Conservation (phyloP, 2,113 vertebrate species). For the Microtus ochrogaster region DNA sequence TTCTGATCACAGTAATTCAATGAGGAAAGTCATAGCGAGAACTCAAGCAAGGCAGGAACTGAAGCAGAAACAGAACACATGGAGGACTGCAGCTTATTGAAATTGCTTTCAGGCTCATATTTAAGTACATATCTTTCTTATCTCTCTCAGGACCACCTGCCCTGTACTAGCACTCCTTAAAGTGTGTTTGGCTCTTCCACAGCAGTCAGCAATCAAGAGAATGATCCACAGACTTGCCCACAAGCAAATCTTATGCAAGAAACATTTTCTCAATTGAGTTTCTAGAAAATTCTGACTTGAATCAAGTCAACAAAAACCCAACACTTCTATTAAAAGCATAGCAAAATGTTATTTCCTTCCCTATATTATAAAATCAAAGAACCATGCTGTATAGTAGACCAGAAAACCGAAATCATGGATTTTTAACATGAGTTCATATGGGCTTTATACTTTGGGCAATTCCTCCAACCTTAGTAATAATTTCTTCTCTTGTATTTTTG, state of each 20-base stretch:
- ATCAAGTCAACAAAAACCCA: background rate
- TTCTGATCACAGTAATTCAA: background rate
- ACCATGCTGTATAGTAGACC: background rate
- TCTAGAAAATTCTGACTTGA: background rate
- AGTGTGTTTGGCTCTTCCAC: background rate
- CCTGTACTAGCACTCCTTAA: background rate
- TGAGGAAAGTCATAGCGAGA: background rate
- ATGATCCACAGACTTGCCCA: background rate
- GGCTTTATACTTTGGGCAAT: slow-evolving; percentile 12
- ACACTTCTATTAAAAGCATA: background rate
- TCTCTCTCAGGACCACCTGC: too few relatives aligned
- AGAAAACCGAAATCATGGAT: background rate
- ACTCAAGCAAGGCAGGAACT: background rate
- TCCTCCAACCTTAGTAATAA: slow-evolving; percentile 33
- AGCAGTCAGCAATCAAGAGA: background rate
- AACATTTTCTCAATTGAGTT: background rate
- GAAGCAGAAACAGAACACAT: background rate
- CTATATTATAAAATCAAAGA: background rate
- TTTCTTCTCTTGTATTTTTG: background rate
- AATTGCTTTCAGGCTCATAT: background rate
- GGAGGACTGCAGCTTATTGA: background rate
- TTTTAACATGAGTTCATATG: slow-evolving; percentile 36
- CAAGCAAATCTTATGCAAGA: background rate
- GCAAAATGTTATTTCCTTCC: background rate
- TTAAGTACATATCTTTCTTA: background rate